A percentile compares a stretch with the other conserved stretches of the same genome.
Conservation (phyloP, 2,797 vertebrate species). For the Microcaecilia unicolor region DNA sequence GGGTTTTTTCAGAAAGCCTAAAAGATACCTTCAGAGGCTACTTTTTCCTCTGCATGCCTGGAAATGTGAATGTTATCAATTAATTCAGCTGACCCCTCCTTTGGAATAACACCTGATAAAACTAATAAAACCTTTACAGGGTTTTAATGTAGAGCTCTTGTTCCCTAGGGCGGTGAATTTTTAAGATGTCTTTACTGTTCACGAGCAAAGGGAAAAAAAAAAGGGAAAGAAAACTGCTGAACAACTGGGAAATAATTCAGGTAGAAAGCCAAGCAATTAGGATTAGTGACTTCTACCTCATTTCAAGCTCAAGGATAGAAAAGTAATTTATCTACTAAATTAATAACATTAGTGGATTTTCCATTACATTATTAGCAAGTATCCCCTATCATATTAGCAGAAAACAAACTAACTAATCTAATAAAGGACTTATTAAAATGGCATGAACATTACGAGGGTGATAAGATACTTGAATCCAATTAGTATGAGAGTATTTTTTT, state of each 20-base stretch:
- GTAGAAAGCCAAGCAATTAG: constrained; percentile 64
- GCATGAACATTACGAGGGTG: constrained; percentile 45
- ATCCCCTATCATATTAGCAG: constrained; percentile 58
- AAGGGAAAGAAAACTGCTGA: constrained; percentile 51
- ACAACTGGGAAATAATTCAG: constrained; percentile 64
- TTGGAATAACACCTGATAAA: constrained; percentile 65
- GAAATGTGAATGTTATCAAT: constrained; percentile 65
- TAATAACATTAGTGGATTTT: constrained; percentile 60
- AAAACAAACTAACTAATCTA: constrained; percentile 55
- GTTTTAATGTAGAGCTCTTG: no score
- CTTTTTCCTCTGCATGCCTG: constrained; percentile 50
- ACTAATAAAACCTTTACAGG: constrained; percentile 66
- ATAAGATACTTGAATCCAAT: constrained; percentile 44
- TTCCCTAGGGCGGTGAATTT: constrained; percentile 55
- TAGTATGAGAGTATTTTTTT: constrained; percentile 26
- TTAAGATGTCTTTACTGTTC: constrained; percentile 55
- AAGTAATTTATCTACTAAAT: constrained; percentile 68
- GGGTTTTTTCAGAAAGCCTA: no score
- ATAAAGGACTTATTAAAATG: constrained; percentile 49
- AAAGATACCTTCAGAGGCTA: no score
- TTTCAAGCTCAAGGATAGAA: constrained; percentile 64
- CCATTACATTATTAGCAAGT: constrained; percentile 54
- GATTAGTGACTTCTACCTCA: constrained; percentile 70
- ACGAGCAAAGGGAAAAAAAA: constrained; percentile 53
- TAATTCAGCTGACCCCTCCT: constrained; percentile 67